A percentile compares a stretch with the other conserved stretches of the same genome.
Conservation (phyloP, 2,888 invertebrate species). For the Seira musarum region DNA sequence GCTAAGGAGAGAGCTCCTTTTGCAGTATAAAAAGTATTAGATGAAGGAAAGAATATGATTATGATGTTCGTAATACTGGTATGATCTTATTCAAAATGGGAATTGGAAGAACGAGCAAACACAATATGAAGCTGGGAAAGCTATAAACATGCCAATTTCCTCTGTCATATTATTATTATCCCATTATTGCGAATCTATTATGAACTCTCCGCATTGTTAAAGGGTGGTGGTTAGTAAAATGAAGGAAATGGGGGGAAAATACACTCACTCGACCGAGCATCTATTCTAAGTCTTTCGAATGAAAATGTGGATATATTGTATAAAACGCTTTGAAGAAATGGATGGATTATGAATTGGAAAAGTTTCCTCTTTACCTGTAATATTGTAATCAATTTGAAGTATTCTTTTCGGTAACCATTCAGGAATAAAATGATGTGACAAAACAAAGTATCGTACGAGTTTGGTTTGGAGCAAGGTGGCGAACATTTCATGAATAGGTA, state of each 20-base stretch:
- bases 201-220: background rate
- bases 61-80: background rate
- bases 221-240: background rate
- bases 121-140: background rate
- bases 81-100: background rate
- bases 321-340: background rate
- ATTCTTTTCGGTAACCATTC: too few species aligned
- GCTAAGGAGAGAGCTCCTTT: background rate
- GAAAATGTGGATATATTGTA: background rate
- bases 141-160: slow-evolving; percentile 38
- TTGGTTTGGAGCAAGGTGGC: too few species aligned
- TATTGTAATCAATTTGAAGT: background rate
- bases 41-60: background rate
- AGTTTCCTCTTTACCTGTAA: too few species aligned
- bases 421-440: too few species aligned
- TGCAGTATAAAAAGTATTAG: background rate
- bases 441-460: too few species aligned
- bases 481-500: too few species aligned
- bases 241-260: background rate
- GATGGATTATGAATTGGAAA: background rate
- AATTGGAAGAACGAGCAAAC: background rate
- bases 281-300: background rate
- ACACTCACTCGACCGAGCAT: too few species aligned
- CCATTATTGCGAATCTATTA: slow-evolving; percentile 23
- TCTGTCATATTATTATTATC: slow-evolving; percentile 25